Evolutionary conservation across 2,888 invertebrate species (phyloP).

Genomic region (Tortrix viridana): DNA sequence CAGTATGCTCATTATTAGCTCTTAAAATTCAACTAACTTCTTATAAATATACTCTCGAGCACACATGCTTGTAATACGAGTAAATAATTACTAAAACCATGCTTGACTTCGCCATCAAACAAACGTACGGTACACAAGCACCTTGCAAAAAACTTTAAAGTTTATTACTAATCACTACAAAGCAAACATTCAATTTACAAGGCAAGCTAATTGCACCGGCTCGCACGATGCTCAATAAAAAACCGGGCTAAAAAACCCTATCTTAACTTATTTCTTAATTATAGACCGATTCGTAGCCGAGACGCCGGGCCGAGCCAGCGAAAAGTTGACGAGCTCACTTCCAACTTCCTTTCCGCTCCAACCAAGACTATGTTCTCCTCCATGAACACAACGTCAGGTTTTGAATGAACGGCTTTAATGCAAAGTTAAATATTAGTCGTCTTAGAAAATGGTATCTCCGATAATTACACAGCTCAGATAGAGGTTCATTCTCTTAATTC

Average conservation of each 20-base stretch:
- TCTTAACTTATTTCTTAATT: constrained; percentile 84
- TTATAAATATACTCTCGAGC: background rate
- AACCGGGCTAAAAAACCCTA: constrained; percentile 79
- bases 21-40: too few species aligned
- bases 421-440: constrained; percentile 59
- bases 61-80: background rate
- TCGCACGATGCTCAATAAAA: constrained; percentile 78
- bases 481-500: constrained; percentile 79
- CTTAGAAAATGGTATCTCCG: constrained; percentile 76
- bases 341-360: constrained; percentile 37
- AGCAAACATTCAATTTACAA: constrained; percentile 84
- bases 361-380: constrained; percentile 50
- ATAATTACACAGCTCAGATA: constrained; percentile 79
- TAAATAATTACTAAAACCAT: constrained; percentile 15
- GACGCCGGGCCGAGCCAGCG: constrained; percentile 71
- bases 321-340: constrained; percentile 57
- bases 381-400: constrained; percentile 49
- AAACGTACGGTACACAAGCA: constrained; percentile 68
- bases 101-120: constrained; percentile 41
- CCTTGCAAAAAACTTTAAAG: constrained; percentile 69
- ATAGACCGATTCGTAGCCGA: constrained; percentile 81
- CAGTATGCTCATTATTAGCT: too few species aligned
- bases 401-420: constrained; percentile 43
- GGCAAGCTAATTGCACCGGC: constrained; percentile 81
- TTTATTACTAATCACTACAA: constrained; percentile 84